Percentiles rank a stretch among this genome's conserved stretches.
These are phyloP conservation scores for Elymnias hypermnestra DNA, from an alignment of 1,140 invertebrate species.

Conservation along the genomic window DNA sequence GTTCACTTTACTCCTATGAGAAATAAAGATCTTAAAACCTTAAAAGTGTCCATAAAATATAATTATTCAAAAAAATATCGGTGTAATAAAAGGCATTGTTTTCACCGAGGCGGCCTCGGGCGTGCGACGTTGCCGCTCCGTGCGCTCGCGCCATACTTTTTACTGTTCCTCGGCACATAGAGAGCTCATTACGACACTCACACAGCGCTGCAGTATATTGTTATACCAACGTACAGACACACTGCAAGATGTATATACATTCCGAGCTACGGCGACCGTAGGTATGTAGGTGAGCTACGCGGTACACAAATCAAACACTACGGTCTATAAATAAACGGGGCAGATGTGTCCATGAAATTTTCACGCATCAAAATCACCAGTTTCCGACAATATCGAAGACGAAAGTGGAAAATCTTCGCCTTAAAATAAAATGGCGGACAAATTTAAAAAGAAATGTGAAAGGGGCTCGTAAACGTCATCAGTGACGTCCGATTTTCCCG, in stretches of 20 bases:
- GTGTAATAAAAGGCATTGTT: constrained; percentile 65
- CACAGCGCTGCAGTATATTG: constrained; percentile 53
- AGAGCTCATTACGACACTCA: constrained; percentile 68
- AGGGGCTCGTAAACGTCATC: constrained; percentile 18
- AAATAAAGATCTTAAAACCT: too few species aligned
- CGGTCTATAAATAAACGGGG: constrained; percentile 63
- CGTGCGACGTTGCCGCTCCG: constrained; percentile 62
- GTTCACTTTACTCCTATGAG: too few species aligned
- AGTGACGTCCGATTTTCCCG: constrained; percentile 25
- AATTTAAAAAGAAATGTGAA: constrained; percentile 7
- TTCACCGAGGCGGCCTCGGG: constrained; percentile 39
- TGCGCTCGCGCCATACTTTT: constrained; percentile 71
- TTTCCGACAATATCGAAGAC: neutral
- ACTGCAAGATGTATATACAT: constrained; percentile 62
- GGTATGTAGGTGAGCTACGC: constrained; percentile 67
- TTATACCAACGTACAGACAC: constrained; percentile 53
- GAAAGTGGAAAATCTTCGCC: neutral
- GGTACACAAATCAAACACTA: constrained; percentile 64
- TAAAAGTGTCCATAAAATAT: too few species aligned
- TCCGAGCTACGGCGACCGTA: constrained; percentile 41
- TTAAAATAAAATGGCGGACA: neutral
- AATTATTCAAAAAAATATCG: constrained; percentile 33
- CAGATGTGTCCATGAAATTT: constrained; percentile 59
- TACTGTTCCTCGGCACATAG: constrained; percentile 74
- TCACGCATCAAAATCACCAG: constrained; percentile 22